Conservation (phyloP, 1,140 invertebrate species). For the Bombus picipes region DNA sequence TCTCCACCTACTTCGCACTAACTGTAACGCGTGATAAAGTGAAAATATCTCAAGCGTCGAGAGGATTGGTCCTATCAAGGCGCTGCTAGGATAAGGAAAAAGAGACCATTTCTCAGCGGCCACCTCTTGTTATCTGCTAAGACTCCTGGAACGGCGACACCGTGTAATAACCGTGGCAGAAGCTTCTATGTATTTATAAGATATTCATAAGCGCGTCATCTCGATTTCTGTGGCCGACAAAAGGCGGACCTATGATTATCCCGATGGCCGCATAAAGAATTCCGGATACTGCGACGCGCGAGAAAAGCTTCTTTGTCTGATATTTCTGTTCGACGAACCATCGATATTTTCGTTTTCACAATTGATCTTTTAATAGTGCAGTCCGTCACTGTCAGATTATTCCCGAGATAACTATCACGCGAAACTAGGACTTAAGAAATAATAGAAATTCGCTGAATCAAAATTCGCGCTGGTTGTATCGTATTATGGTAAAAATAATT, state of each 20-base stretch:
- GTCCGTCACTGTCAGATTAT: too few species aligned
- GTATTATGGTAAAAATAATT: neutral
- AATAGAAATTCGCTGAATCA: neutral
- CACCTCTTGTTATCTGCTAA: constrained; percentile 47
- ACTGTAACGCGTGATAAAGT: constrained; percentile 61
- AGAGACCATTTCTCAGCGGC: constrained; percentile 64
- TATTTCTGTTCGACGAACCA: neutral
- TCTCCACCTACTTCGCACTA: neutral
- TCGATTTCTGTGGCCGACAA: constrained; percentile 62
- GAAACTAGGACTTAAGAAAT: too few species aligned
- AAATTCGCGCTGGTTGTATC: neutral
- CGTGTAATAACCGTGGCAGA: constrained; percentile 66
- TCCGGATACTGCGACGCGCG: neutral
- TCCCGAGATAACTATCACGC: too few species aligned
- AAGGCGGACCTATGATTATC: constrained; percentile 54
- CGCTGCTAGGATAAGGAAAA: constrained; percentile 44
- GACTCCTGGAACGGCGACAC: constrained; percentile 60
- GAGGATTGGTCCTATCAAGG: constrained; percentile 56
- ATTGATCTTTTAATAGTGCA: too few species aligned
- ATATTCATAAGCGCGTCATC: constrained; percentile 72
- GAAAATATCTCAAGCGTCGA: constrained; percentile 54
- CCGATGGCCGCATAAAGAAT: constrained; percentile 60
- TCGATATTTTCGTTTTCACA: too few species aligned
- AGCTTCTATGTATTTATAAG: constrained; percentile 76
- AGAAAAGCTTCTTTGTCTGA: neutral